Conservation (phyloP, 2,113 vertebrate species). For the Penelope pileata region DNA sequence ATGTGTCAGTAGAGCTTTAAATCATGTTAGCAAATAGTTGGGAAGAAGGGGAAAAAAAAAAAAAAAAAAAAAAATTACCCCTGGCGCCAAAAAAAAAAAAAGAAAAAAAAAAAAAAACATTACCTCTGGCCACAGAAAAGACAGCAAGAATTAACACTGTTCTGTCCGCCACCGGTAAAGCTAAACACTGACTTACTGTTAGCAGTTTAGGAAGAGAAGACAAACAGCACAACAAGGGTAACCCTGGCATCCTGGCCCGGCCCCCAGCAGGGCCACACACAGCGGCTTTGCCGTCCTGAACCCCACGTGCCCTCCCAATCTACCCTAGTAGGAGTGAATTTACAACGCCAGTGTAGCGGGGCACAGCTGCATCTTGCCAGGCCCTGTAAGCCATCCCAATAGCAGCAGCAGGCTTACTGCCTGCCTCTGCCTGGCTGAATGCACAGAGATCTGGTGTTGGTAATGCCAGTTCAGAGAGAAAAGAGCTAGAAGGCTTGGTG, state of each 20-base stretch:
- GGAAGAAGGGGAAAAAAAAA: too few relatives aligned
- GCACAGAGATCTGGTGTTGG: not conserved
- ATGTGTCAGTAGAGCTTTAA: not conserved
- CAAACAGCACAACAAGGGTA: not conserved
- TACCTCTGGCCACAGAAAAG: not conserved
- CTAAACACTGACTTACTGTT: not conserved
- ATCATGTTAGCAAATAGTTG: not conserved
- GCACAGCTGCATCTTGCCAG: fast-evolving
- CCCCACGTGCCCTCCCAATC: not conserved
- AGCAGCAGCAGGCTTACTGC: not conserved
- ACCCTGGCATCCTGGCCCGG: not conserved
- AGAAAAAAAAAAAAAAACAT: not conserved
- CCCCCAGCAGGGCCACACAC: not conserved
- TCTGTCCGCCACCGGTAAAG: not conserved
- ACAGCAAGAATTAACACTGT: not conserved
- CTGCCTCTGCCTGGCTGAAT: not conserved
- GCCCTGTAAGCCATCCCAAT: not conserved
- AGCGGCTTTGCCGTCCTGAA: not conserved
- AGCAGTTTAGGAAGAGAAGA: not conserved
- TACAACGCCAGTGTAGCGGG: not conserved
- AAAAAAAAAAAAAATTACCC: not conserved
- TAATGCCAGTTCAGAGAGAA: not conserved
- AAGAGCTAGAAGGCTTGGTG: not conserved
- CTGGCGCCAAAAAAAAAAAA: too few relatives aligned
- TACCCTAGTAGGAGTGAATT: not conserved